These are phyloP conservation scores for Fragum sueziense DNA, from an alignment of 2,888 invertebrate genomes.

Conservation along the genomic window DNA sequence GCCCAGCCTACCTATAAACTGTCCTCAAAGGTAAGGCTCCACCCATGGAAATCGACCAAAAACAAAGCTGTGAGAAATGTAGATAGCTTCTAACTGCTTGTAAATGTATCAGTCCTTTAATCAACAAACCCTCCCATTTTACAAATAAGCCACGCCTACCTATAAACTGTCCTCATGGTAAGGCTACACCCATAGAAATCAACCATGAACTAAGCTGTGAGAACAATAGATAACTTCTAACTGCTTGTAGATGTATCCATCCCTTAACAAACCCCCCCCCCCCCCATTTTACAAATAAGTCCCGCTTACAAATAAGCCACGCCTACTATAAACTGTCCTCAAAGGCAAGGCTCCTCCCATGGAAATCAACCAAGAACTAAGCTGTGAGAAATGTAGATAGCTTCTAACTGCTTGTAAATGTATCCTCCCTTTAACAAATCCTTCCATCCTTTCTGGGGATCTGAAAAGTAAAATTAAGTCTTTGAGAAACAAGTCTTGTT, in stretches of 20 bases:
- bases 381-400: constrained; percentile 97
- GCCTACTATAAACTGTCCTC: constrained; percentile 85
- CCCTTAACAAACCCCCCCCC: constrained; percentile 68
- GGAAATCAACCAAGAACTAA: constrained; percentile 92
- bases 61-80: constrained; percentile 97
- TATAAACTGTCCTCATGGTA: constrained; percentile 86
- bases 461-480: constrained; percentile 22
- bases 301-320: background rate
- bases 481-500: too few species aligned
- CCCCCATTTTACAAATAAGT: too few species aligned
- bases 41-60: constrained; percentile 88
- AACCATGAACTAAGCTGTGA: constrained; percentile 98
- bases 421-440: constrained; percentile 66
- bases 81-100: constrained; percentile 97
- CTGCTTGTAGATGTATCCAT: constrained; percentile 90
- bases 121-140: background rate
- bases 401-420: constrained; percentile 96
- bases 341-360: constrained; percentile 82
- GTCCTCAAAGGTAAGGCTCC: constrained; percentile 83
- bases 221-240: constrained; percentile 97
- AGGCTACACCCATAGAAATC: constrained; percentile 82
- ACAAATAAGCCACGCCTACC: constrained; percentile 76
- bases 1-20: constrained; percentile 86
- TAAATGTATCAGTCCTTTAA: constrained; percentile 84
- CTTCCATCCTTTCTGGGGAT: constrained; percentile 63